Conservation (phyloP, 2,888 invertebrate species). For the Noctuana brunneofusca region DNA sequence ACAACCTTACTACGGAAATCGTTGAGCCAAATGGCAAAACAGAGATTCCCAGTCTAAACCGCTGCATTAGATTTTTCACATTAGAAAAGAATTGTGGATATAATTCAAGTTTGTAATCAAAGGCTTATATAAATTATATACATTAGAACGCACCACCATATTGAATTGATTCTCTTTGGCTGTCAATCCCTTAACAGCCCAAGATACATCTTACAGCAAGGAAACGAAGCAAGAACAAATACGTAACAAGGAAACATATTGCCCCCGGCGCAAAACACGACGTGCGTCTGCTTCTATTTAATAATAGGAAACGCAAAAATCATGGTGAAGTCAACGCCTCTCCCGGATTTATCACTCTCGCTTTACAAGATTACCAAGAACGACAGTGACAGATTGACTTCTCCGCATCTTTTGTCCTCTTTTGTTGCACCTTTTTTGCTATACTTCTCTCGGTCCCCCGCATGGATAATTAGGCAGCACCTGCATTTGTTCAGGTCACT, state of each 20-base stretch:
- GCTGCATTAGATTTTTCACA: too few species aligned
- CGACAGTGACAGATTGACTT: constrained; percentile 80
- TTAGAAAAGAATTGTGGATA: too few species aligned
- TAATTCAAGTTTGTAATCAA: too few species aligned
- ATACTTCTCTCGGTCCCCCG: constrained; percentile 50
- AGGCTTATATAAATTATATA: background rate
- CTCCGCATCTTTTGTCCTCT: constrained; percentile 48
- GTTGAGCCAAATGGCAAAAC: too few species aligned
- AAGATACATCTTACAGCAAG: constrained; percentile 9
- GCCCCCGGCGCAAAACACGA: constrained; percentile 46
- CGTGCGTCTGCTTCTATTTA: constrained; percentile 56
- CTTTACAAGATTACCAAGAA: constrained; percentile 76
- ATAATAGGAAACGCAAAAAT: constrained; percentile 64
- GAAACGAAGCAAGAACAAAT: constrained; percentile 18
- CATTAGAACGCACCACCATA: background rate
- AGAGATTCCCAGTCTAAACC: too few species aligned
- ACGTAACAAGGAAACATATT: constrained; percentile 38
- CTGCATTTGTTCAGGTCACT: constrained; percentile 76
- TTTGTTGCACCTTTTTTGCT: constrained; percentile 44
- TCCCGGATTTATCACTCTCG: constrained; percentile 71
- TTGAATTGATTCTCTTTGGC: background rate
- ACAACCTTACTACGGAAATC: too few species aligned
- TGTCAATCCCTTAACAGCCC: constrained; percentile 4
- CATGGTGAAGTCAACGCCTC: constrained; percentile 60
- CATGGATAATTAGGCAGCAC: constrained; percentile 71